Conservation (phyloP, 2,113 vertebrate genomes). For the Bubo scandiacus region DNA sequence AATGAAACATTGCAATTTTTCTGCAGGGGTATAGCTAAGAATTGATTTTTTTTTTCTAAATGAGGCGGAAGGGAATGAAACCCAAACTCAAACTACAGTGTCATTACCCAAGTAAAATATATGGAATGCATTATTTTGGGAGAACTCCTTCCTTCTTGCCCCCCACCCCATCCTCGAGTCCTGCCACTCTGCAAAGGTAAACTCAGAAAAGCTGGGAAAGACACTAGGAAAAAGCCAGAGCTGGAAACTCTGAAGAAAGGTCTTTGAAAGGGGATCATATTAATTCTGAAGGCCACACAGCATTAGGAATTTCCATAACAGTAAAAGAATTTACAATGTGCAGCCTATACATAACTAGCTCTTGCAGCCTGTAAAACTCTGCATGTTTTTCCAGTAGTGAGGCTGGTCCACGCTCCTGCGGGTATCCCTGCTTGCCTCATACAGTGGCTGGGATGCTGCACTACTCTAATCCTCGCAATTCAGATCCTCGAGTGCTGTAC, state of each 20-base stretch:
- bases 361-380: background rate
- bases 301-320: slow-evolving; percentile 64
- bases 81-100: background rate
- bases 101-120: background rate
- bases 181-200: slow-evolving; percentile 15
- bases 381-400: background rate
- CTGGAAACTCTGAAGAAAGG: slow-evolving; percentile 62
- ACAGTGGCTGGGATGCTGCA: rapidly evolving
- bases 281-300: slow-evolving; percentile 63
- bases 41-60: background rate
- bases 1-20: background rate
- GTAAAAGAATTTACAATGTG: slow-evolving; percentile 65
- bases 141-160: background rate
- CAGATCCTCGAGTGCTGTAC: background rate
- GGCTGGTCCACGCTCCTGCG: background rate
- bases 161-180: background rate
- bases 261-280: slow-evolving; percentile 58
- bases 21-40: background rate
- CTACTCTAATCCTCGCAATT: rapidly evolving
- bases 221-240: slow-evolving; percentile 50
- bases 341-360: background rate
- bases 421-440: background rate
- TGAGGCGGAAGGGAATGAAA: background rate
- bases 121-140: slow-evolving; percentile 3
- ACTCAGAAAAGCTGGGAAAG: slow-evolving; percentile 22